Percentiles rank a stretch among this genome's conserved stretches.
Conservation (phyloP, 2,113 vertebrate genomes). For the Apodemus sylvaticus region DNA sequence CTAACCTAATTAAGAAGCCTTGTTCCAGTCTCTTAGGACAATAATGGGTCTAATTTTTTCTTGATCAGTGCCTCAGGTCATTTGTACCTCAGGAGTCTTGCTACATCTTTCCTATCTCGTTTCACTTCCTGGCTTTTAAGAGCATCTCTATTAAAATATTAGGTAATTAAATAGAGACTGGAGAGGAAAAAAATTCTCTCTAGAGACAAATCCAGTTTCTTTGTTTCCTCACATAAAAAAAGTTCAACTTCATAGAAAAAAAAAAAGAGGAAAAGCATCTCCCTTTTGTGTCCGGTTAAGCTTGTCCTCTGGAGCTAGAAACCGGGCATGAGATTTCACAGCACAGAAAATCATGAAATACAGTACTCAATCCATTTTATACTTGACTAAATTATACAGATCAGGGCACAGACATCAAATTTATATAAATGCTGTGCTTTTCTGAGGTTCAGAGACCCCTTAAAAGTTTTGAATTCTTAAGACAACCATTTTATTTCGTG, state of each 20-base stretch:
- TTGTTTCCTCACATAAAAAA: conserved; percentile 55
- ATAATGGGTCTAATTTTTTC: conserved; percentile 47
- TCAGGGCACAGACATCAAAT: background rate
- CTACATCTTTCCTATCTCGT: conserved; percentile 46
- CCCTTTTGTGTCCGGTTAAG: background rate
- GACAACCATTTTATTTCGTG: background rate
- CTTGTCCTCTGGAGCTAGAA: background rate
- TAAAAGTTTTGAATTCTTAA: background rate
- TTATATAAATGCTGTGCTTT: conserved; percentile 38
- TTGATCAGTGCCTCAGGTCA: conserved; percentile 48
- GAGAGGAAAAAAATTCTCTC: background rate
- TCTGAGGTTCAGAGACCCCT: background rate
- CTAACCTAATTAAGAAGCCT: conserved; percentile 60
- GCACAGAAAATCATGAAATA: background rate
- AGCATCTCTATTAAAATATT: conserved; percentile 43
- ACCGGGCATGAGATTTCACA: conserved; percentile 11
- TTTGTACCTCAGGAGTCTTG: conserved; percentile 57
- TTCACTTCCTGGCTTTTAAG: conserved; percentile 61
- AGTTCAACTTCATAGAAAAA: conserved; percentile 38
- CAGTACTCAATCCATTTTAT: background rate
- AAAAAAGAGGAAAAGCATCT: background rate
- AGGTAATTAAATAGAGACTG: conserved; percentile 51
- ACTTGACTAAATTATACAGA: background rate
- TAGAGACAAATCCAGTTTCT: conserved; percentile 8
- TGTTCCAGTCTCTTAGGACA: conserved; percentile 52